Evolutionary conservation across 2,113 vertebrate species (phyloP).

Genomic region (Leptocoma aspasia): DNA sequence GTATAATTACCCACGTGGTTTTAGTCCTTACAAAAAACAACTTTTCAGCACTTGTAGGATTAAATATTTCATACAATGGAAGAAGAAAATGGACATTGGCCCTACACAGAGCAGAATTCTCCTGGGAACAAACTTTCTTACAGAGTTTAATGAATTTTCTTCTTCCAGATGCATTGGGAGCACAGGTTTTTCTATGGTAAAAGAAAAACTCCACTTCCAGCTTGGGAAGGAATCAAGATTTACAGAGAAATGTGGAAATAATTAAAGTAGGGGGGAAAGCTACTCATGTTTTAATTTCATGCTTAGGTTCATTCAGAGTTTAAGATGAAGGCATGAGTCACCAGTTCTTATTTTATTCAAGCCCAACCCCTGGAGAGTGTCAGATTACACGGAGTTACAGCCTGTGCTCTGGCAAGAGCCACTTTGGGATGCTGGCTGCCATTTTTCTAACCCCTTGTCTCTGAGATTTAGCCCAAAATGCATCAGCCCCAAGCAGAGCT

Average conservation of each 20-base stretch:
- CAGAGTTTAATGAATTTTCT: background rate
- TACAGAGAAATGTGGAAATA: slow-evolving; percentile 29
- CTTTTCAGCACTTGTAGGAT: background rate
- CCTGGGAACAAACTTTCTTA: background rate
- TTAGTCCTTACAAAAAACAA: background rate
- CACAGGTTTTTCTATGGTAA: background rate
- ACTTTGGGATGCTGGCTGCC: background rate
- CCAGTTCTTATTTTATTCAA: background rate
- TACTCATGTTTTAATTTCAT: slow-evolving; percentile 43
- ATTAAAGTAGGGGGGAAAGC: background rate
- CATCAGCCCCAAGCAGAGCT: background rate
- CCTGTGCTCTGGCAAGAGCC: background rate
- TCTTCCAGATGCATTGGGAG: background rate
- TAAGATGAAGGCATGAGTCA: slow-evolving; percentile 19
- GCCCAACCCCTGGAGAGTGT: background rate
- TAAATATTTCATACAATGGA: background rate
- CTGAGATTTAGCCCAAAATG: background rate
- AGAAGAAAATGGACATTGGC: background rate
- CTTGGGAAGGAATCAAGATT: background rate
- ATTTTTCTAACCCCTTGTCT: background rate
- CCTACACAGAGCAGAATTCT: background rate
- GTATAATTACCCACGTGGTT: background rate
- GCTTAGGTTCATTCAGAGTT: slow-evolving; percentile 45
- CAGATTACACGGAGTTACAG: background rate
- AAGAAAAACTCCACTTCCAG: background rate